These are phyloP conservation scores for Phaenicophaeus curvirostris DNA, from an alignment of 2,797 vertebrate genomes.

Conservation along the genomic window DNA sequence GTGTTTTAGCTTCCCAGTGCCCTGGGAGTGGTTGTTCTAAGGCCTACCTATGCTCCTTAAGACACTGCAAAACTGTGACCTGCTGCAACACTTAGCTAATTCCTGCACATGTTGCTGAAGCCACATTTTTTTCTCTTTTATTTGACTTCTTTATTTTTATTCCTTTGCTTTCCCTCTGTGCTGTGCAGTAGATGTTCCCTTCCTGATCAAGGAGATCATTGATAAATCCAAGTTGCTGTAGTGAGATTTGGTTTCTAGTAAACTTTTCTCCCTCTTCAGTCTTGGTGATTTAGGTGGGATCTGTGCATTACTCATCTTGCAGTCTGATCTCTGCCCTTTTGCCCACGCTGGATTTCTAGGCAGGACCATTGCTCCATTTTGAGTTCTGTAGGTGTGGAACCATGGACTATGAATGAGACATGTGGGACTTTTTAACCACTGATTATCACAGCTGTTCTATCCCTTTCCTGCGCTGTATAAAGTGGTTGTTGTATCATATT, in stretches of 20 bases:
- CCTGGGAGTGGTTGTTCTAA: neutral
- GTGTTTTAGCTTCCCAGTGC: neutral
- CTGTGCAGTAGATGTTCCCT: neutral
- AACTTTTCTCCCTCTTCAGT: neutral
- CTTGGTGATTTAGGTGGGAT: neutral
- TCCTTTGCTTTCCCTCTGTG: neutral
- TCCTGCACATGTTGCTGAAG: neutral
- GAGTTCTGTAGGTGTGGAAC: neutral
- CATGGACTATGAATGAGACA: fast-evolving
- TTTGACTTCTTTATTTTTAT: neutral
- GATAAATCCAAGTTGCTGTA: neutral
- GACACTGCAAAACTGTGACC: neutral
- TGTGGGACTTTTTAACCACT: neutral
- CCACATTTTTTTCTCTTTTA: neutral
- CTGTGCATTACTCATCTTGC: neutral
- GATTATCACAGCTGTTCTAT: neutral
- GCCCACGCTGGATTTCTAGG: neutral
- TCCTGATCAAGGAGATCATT: neutral
- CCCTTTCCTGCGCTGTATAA: neutral
- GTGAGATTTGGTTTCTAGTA: neutral
- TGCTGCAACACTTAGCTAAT: neutral
- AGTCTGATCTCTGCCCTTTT: neutral
- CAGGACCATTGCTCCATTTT: neutral
- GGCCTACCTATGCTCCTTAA: neutral
- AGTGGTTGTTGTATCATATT: neutral